A percentile compares a stretch with the other conserved stretches of the same genome.
phyloP scores from a whole-genome alignment of 2,113 vertebrate species.

The Anser brachyrhynchus region DNA sequence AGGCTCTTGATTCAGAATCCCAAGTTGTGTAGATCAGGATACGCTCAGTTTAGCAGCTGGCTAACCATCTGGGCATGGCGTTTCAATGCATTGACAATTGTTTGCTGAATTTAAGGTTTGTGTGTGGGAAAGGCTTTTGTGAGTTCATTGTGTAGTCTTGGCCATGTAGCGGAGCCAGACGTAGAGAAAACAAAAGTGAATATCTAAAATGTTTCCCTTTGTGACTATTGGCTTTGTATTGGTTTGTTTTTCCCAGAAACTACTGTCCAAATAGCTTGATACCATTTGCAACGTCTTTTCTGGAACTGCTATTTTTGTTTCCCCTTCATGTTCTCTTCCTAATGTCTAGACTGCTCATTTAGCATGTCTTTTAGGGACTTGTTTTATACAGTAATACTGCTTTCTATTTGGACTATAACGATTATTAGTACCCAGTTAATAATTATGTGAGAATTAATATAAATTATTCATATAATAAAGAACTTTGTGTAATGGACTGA shows the following conservation, averaged over 20 bases:
- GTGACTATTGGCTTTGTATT: not conserved
- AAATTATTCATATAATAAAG: not conserved
- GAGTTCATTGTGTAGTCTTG: not conserved
- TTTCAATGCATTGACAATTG: not conserved
- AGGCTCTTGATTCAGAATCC: not conserved
- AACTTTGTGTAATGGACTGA: not conserved
- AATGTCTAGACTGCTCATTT: not conserved
- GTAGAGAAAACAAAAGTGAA: not conserved
- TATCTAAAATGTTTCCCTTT: not conserved
- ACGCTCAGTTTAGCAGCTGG: not conserved
- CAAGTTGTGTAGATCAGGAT: not conserved
- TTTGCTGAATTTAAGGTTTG: not conserved
- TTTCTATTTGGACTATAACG: not conserved
- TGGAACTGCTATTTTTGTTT: not conserved
- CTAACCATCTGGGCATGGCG: not conserved
- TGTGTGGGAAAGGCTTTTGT: not conserved
- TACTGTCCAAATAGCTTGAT: not conserved
- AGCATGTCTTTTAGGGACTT: not conserved
- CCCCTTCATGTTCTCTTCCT: not conserved
- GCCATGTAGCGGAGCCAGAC: not conserved
- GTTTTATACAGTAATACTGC: not conserved
- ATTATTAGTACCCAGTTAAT: not conserved
- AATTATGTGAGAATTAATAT: not conserved
- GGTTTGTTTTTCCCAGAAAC: not conserved
- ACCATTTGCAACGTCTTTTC: not conserved